Evolutionary conservation across 2,888 invertebrate genomes (phyloP), one percentile per base, ranked within the genome.

Genomic region (Drosophila melanosoma): DNA sequence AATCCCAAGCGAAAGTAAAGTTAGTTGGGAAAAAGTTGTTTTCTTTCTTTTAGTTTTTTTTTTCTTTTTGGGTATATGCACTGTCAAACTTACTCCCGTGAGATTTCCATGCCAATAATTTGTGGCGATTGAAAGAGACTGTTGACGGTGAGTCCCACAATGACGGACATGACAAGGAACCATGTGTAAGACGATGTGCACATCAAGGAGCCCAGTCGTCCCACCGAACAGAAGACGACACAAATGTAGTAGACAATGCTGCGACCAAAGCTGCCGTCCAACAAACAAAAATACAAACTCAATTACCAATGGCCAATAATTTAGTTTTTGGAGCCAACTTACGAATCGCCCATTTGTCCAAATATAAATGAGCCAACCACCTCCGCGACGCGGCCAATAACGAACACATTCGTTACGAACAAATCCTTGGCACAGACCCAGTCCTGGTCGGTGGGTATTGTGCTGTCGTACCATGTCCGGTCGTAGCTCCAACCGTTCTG

Each of bases 311-410:
- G 68, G 12, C 29, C 56, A 56, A 38, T 77, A 70, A 74, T 48
- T 78, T 69, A 61, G 64, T 75, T 77, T 69, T 69, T 45, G 68
- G 35, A n/a, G 26, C 69, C 32, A 81, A 91, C 93, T 93, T 93
- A 95, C 95, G 92, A 93, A 90, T 95, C 95, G 64, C 94, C 94
- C 78, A 95, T 90, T 89, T 94, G 94, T 73, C 95, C 94, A 86
- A 95, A 94, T 75, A 94, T 87, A 82, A 95, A 93, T 40, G 94
- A 94, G 56, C 95, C 95, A 59, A 94, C 80, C 66, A 94, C 94
- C 90, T 94, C 94, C 38, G 94, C 94, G 62, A 94, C 91, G 79
- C 94, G 94, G 69, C 93, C 92, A 79, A 94, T 92, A 45, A 94
- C 94, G 82, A 95, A 94, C 42, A 94, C 93, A 91, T 95, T 94